A percentile compares a stretch with the other conserved stretches of the same genome.
Evolutionary conservation across 2,888 invertebrate species (phyloP).

Genomic region (Nasonia oneida): DNA sequence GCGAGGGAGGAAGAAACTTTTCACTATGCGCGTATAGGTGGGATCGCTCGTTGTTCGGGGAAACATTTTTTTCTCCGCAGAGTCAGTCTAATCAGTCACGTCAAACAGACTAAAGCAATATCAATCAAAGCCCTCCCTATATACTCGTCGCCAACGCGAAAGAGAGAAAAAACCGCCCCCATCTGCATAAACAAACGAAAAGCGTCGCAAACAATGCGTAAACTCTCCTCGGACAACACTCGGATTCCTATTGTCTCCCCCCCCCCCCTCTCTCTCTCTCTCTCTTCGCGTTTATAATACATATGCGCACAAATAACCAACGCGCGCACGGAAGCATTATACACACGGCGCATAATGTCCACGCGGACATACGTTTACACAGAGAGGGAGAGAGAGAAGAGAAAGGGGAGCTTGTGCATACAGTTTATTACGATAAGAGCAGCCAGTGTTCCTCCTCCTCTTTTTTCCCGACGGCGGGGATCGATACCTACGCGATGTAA

Average conservation of each 20-base stretch:
- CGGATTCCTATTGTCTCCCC: background rate
- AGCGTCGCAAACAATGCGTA: too few relatives aligned
- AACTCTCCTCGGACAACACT: too few relatives aligned
- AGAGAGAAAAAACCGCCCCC: too few relatives aligned
- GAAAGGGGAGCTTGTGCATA: constrained; percentile 20
- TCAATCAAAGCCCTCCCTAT: too few relatives aligned
- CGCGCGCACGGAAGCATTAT: background rate
- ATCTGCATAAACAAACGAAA: too few relatives aligned
- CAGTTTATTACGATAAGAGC: constrained; percentile 42
- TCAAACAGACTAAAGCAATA: too few relatives aligned
- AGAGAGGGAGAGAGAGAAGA: background rate
- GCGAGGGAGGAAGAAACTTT: too few relatives aligned
- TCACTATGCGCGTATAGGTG: too few relatives aligned
- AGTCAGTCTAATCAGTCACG: too few relatives aligned
- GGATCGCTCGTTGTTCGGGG: too few relatives aligned
- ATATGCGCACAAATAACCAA: background rate
- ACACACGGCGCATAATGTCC: background rate
- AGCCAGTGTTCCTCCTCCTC: constrained; percentile 24
- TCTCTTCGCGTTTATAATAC: background rate
- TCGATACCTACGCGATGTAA: constrained; percentile 48
- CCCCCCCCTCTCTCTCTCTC: background rate
- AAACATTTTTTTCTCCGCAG: too few relatives aligned
- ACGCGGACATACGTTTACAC: background rate
- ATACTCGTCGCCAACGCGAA: too few relatives aligned
- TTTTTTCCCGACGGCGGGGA: background rate